Conservation (phyloP, 1,140 invertebrate genomes). For the Saccostrea cuccullata region DNA sequence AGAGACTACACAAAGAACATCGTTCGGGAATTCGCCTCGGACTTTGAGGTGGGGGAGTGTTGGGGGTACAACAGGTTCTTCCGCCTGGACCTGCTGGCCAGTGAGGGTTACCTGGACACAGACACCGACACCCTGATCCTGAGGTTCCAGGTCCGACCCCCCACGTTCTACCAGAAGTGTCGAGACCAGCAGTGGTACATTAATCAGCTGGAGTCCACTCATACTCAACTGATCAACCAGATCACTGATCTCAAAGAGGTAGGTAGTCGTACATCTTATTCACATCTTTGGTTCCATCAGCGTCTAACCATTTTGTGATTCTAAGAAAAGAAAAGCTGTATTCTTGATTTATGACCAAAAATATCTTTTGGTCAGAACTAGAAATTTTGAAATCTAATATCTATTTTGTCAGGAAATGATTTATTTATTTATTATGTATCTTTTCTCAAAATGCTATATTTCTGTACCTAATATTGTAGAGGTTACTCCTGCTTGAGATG, state of each 20-base stretch:
- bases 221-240: conserved; percentile 88
- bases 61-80: conserved; percentile 98
- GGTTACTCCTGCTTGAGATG: conserved; percentile 50
- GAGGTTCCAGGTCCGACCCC: conserved; percentile 92
- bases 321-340: neutral
- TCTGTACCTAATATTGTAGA: conserved; percentile 37
- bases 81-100: conserved; percentile 91
- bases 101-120: conserved; percentile 88
- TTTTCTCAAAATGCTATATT: too few species aligned
- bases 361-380: too few species aligned
- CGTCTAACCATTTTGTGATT: neutral
- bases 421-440: neutral
- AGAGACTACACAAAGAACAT: conserved; percentile 93
- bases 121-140: conserved; percentile 78
- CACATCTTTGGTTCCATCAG: neutral
- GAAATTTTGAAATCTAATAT: too few species aligned
- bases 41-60: conserved; percentile 98
- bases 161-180: conserved; percentile 95
- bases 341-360: too few species aligned
- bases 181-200: conserved; percentile 95
- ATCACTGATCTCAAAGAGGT: conserved; percentile 93
- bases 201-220: conserved; percentile 88
- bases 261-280: conserved; percentile 49
- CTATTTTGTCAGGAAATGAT: too few species aligned
- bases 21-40: conserved; percentile 91